Evolutionary conservation across 2,113 vertebrate genomes (phyloP).

Genomic region (Asarcornis scutulata): DNA sequence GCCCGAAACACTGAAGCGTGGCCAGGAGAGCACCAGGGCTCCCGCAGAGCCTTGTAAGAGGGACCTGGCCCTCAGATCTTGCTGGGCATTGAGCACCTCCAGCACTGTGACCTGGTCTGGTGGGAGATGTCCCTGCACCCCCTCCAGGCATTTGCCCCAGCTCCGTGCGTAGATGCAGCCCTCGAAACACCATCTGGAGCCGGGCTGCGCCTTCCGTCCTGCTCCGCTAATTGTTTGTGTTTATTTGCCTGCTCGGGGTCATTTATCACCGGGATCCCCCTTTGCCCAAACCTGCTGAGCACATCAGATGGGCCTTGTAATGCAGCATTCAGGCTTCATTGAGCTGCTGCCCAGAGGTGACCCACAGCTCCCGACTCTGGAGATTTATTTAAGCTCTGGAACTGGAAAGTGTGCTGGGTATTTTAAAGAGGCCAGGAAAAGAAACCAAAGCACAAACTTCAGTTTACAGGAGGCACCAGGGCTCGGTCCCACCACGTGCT

Average conservation of each 20-base stretch:
- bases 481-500: neutral
- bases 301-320: neutral
- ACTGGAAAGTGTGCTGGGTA: neutral
- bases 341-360: neutral
- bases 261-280: conserved; percentile 1
- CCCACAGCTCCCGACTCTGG: neutral
- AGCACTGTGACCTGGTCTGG: neutral
- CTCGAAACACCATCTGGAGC: conserved; percentile 17
- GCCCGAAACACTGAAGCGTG: neutral
- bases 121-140: neutral
- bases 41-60: rapidly evolving
- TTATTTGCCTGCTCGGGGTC: conserved; percentile 5
- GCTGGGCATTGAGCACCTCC: neutral
- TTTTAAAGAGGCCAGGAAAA: neutral
- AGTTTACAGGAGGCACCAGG: neutral
- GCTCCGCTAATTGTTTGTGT: neutral
- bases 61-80: neutral
- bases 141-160: neutral
- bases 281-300: conserved; percentile 12
- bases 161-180: neutral
- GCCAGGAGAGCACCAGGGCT: neutral
- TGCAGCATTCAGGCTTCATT: neutral
- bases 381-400: neutral
- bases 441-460: neutral
- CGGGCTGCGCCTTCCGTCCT: neutral